These are phyloP conservation scores for Acleris literana DNA, from an alignment of 2,888 invertebrate species.

Conservation along the genomic window DNA sequence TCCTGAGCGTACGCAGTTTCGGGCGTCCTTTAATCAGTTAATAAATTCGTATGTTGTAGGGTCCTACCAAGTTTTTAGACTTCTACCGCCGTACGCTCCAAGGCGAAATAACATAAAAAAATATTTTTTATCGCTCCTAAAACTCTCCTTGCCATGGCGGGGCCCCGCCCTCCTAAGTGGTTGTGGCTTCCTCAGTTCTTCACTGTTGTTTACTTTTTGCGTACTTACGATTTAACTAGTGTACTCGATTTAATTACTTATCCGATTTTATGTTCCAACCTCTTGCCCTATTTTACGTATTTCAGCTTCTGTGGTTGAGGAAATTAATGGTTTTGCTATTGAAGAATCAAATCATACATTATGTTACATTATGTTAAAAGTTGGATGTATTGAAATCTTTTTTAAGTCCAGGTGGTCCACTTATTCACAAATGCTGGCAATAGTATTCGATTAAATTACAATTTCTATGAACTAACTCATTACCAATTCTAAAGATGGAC, in stretches of 20 bases:
- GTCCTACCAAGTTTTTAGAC: constrained; percentile 13
- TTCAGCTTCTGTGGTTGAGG: too few relatives aligned
- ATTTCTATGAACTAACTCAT: constrained; percentile 32
- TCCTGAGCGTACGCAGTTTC: neutral
- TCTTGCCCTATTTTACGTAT: constrained; percentile 15
- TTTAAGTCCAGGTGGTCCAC: neutral
- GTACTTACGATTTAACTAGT: constrained; percentile 29
- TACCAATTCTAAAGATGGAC: constrained; percentile 35
- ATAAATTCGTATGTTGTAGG: neutral
- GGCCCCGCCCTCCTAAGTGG: constrained; percentile 15
- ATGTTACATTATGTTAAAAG: too few relatives aligned
- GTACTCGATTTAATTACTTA: constrained; percentile 27
- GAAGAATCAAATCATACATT: too few relatives aligned
- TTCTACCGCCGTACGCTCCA: constrained; percentile 6
- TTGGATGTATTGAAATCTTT: too few relatives aligned
- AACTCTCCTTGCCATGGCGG: constrained; percentile 13
- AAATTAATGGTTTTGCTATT: too few relatives aligned
- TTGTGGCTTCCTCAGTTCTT: neutral
- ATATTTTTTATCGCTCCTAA: constrained; percentile 28
- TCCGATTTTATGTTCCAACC: constrained; percentile 21
- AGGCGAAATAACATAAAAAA: constrained; percentile 16
- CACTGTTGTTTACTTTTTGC: constrained; percentile 29
- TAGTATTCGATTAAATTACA: constrained; percentile 33
- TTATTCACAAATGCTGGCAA: constrained; percentile 18
- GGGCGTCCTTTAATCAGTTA: neutral